Evolutionary conservation across 2,888 invertebrate species (phyloP), one percentile per base, ranked within the genome.

Genomic region (Gandaritis pyraliata): DNA sequence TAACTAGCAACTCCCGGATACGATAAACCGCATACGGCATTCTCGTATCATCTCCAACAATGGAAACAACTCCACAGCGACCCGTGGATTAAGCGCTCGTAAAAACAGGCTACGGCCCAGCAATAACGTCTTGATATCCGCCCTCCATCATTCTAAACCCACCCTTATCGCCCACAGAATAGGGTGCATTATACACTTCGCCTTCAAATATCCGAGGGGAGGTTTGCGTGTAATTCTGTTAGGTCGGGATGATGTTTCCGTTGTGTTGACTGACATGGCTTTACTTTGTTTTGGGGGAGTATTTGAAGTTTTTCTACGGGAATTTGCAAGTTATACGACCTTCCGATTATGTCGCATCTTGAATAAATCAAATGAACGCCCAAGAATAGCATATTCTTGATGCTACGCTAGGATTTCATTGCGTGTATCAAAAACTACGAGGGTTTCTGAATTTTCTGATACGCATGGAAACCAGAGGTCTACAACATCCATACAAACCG

Each of bases 61-160:
- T 87, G 69, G 78, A 75, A 78, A 49, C 65, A 49, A 13, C 53
- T 52, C 61, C 71, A 68, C 77, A 70, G 74, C 81, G 80, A 83
- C 83, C 82, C 80, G 80, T 76, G 88, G 89, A 89, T 90, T 89
- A 90, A 88, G 87, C 87, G 85, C 86, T 88, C 88, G 87, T 90
- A 88, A 90, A 88, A 87, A 79, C 66, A 78, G 82, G 78, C 87
- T 83, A 85, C 82, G 83, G 83, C 81, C 75, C 76, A 80, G 84
- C 83, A 83, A 84, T 89, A 88, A 88, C 86, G 86, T 89, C 88
- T 89, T 87, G 86, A 89, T 88, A 84, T 72, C 70, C 72, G 69
- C 76, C 72, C 74, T 71, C 76, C 69, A 69, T 68, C 71, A 59
- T 58, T 64, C 68, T 51, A 80, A 74, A 72, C 63, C 52, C 58